Percentiles rank a stretch among this genome's conserved stretches.
These are phyloP conservation scores for Ornithorhynchus anatinus DNA, from an alignment of 2,113 vertebrate genomes.

Conservation along the genomic window DNA sequence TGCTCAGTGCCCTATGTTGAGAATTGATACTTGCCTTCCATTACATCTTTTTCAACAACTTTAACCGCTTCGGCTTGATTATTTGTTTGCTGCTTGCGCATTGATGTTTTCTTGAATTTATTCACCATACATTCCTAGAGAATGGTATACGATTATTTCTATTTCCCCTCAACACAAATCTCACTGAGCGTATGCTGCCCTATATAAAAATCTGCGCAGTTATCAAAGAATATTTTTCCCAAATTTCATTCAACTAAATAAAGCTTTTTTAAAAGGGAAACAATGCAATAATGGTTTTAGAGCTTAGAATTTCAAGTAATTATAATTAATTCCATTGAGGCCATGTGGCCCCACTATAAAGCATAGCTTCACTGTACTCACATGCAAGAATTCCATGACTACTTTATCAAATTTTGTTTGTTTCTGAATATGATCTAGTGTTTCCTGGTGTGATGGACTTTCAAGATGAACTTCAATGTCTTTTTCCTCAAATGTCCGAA, in stretches of 20 bases:
- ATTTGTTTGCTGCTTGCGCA: slow-evolving; percentile 77
- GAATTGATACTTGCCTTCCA: slow-evolving; percentile 69
- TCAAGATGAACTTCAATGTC: slow-evolving; percentile 85
- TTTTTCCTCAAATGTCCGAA: slow-evolving; percentile 86
- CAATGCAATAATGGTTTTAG: no score
- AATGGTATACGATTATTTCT: not conserved
- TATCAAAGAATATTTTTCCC: no score
- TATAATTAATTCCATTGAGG: no score
- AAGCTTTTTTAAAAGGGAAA: no score
- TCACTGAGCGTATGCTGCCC: no score
- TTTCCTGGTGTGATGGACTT: slow-evolving; percentile 82
- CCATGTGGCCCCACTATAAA: no score
- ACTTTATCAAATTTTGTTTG: slow-evolving; percentile 88
- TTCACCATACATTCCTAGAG: slow-evolving; percentile 86
- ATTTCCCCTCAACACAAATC: no score
- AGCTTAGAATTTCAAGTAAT: no score
- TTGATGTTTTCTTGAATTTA: slow-evolving; percentile 85
- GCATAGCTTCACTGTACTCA: no score
- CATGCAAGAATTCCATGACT: slow-evolving; percentile 85
- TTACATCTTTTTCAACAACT: slow-evolving; percentile 76
- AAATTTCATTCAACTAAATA: no score
- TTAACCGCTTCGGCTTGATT: slow-evolving; percentile 73
- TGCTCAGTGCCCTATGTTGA: no score
- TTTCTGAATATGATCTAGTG: slow-evolving; percentile 84
- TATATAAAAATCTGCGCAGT: no score